Base-by-base conservation (phyloP, 2,797 vertebrate species). In the Xyrichtys novacula region DNA sequence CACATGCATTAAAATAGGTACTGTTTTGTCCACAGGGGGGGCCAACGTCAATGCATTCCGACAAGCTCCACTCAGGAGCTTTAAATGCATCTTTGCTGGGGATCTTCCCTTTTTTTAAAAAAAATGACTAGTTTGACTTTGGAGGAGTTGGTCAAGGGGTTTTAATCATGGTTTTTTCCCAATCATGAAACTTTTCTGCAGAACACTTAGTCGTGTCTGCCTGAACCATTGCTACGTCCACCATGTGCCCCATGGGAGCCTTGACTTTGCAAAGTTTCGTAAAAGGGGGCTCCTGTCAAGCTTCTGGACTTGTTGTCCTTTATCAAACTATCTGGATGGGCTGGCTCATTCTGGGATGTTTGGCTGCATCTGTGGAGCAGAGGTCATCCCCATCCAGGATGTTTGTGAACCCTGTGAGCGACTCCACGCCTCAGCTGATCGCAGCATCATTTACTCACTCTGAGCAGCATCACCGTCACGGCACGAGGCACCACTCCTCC, bases 281-380 rank as follows among this genome's bases (percentile, higher is more conserved):
- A 6, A 80, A 70, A 52, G 39, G 42, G 19, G 39, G 14, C 9
- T 31, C 50, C 29, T 22, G 47, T 44, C 71, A 40, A 17, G 31
- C 44, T 14, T 55, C 54, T 9, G 65, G 55, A 25, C 48, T 74
- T 31, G 5, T 19, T 7, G 39, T 44, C 15, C 50, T 71, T 50
- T 76, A 31, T 54, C 77, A 40, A 22, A 60, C 44, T 5, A 63
- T 69, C 53, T 86, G 85, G 71, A 44, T 76, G 15, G 68, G 75
- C 1, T 82, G 79, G 68, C 68, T 86, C 11, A 55, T 71, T 71
- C 63, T 84, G 55, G 79, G 76, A 28, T 78, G 62, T 25, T 19
- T 66, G 4, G 54, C 67, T 28, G 50, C 29, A 1, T 50, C 71
- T 2, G 31, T 39, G 6, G 74, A 73, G 8, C 70, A 65, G 28